A percentile compares a stretch with the other conserved stretches of the same genome.
Evolutionary conservation across 2,113 vertebrate species (phyloP).

Genomic region (Polypterus senegalus): DNA sequence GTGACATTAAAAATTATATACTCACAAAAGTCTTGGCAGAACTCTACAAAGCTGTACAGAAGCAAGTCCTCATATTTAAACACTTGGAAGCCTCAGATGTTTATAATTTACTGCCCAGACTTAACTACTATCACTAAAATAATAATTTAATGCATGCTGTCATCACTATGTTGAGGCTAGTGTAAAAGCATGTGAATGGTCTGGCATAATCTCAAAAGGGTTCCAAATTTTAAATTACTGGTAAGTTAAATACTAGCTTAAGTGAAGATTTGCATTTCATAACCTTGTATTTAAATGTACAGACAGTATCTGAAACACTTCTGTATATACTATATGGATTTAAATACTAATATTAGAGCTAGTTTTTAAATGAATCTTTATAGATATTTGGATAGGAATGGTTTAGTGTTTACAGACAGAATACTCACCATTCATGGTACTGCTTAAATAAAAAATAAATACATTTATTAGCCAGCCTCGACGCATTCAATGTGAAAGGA

Average conservation of each 20-base stretch:
- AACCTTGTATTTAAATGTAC: no score
- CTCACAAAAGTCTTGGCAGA: background rate
- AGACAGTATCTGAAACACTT: no score
- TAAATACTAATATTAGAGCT: no score
- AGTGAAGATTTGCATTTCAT: no score
- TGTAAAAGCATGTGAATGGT: conserved; percentile 6
- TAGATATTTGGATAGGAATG: no score
- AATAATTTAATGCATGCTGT: conserved; percentile 7
- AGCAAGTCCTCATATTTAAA: conserved; percentile 2
- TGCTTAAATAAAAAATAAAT: no score
- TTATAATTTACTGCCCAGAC: conserved; percentile 6
- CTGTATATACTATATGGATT: no score
- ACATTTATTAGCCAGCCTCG: no score
- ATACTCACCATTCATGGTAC: no score
- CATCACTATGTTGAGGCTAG: background rate
- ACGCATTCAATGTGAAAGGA: no score
- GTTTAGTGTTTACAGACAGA: no score
- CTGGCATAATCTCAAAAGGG: background rate
- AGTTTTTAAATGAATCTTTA: no score
- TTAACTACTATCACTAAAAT: conserved; percentile 8
- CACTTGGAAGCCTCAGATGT: conserved; percentile 1
- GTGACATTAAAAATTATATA: background rate
- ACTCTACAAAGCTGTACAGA: conserved; percentile 1
- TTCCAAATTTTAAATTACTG: conserved; percentile 6
- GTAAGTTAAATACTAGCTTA: conserved; percentile 5